These are phyloP conservation scores for Caranx ignobilis DNA, from an alignment of 2,113 vertebrate species.

Conservation along the genomic window DNA sequence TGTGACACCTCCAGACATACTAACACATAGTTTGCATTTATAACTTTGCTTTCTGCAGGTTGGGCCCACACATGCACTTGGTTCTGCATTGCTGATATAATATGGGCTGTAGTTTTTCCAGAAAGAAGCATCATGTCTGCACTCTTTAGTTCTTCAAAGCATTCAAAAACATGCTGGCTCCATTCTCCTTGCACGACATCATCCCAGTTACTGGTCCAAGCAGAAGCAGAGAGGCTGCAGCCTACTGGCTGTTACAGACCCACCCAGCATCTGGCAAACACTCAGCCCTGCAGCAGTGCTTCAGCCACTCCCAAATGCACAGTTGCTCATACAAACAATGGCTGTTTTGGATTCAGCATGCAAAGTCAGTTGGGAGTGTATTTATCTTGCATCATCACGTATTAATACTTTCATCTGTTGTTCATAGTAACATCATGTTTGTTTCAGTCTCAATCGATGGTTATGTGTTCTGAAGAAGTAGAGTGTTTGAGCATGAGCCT, in stretches of 20 bases:
- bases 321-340: constrained; percentile 43
- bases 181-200: constrained; percentile 24
- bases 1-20: neutral
- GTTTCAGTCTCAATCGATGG: neutral
- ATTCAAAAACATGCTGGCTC: constrained; percentile 10
- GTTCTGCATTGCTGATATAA: neutral
- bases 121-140: neutral
- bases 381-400: constrained; percentile 7
- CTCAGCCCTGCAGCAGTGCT: constrained; percentile 31
- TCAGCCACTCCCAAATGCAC: constrained; percentile 62
- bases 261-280: constrained; percentile 70
- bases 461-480: no score
- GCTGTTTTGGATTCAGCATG: constrained; percentile 18
- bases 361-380: neutral
- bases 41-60: neutral
- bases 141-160: neutral
- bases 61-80: neutral
- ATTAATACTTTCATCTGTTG: neutral
- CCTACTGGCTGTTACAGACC: constrained; percentile 56
- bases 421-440: neutral
- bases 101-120: neutral
- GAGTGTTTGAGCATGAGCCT: no score
- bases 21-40: neutral
- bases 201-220: constrained; percentile 32
- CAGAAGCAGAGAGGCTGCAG: constrained; percentile 45